Percentiles rank a stretch among this genome's conserved stretches.
Conservation (phyloP, 2,888 invertebrate genomes). For the Phengaris alcon region DNA sequence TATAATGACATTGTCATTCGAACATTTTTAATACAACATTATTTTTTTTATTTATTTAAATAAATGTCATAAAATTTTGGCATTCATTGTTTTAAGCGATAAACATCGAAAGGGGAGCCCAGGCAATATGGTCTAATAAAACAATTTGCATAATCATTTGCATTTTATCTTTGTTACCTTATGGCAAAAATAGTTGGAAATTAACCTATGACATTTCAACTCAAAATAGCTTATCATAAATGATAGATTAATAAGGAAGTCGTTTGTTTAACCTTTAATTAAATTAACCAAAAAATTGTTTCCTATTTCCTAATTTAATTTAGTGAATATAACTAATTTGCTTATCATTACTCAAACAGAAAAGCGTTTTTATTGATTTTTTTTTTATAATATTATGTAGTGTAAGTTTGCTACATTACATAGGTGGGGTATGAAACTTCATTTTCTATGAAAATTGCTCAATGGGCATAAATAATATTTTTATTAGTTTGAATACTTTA, state of each 20-base stretch:
- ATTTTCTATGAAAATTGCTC: too few relatives aligned
- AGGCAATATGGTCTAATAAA: constrained; percentile 49
- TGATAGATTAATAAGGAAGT: constrained; percentile 21
- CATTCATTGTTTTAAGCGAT: constrained; percentile 33
- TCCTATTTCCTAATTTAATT: constrained; percentile 10
- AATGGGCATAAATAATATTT: too few relatives aligned
- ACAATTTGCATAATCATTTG: constrained; percentile 32
- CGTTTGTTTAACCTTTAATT: constrained; percentile 22
- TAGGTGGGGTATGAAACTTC: too few relatives aligned
- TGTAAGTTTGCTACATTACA: too few relatives aligned
- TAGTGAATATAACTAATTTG: constrained; percentile 12
- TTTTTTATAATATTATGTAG: too few relatives aligned
- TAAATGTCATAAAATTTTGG: constrained; percentile 27
- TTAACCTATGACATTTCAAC: constrained; percentile 26
- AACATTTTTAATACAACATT: not conserved
- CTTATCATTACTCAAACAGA: not conserved
- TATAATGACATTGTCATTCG: not conserved
- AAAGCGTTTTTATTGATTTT: too few relatives aligned
- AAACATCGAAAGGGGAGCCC: constrained; percentile 42
- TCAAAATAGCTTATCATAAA: constrained; percentile 10
- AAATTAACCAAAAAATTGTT: constrained; percentile 14
- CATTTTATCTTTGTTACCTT: constrained; percentile 49
- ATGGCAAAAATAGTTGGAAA: constrained; percentile 43
- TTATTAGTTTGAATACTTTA: too few relatives aligned
- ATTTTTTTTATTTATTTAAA: constrained; percentile 28